phyloP scores from a whole-genome alignment of 2,888 invertebrate species.

The Melanargia galathea region DNA sequence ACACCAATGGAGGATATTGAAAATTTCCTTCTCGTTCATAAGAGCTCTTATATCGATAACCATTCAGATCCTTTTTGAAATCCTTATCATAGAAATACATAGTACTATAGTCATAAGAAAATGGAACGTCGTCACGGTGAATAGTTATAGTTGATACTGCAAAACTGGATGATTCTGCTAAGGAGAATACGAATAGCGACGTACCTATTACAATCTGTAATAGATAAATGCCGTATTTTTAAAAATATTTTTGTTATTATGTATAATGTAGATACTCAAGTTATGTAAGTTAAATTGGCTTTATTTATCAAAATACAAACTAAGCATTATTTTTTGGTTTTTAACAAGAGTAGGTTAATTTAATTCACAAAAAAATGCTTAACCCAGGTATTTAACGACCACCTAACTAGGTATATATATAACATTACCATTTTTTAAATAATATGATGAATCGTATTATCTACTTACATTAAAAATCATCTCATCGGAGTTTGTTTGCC shows the following conservation, averaged over 20 bases:
- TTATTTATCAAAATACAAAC: too few relatives aligned
- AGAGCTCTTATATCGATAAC: conserved; percentile 2
- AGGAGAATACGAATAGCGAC: conserved; percentile 17
- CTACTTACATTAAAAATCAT: conserved; percentile 35
- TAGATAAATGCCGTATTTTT: not conserved
- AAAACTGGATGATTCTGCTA: conserved; percentile 33
- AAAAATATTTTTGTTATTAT: too few relatives aligned
- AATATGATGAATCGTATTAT: not conserved
- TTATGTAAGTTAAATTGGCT: too few relatives aligned
- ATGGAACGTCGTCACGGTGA: conserved; percentile 47
- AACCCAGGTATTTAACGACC: too few relatives aligned
- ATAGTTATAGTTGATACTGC: conserved; percentile 49
- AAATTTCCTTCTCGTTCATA: conserved; percentile 18
- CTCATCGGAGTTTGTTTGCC: conserved; percentile 11
- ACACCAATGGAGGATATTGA: conserved; percentile 36
- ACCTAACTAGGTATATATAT: too few relatives aligned
- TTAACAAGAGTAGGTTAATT: too few relatives aligned
- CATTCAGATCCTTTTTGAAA: not conserved
- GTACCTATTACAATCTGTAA: conserved; percentile 30
- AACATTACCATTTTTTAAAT: not conserved
- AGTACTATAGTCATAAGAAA: conserved; percentile 47
- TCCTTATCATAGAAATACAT: conserved; percentile 41
- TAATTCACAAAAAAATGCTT: too few relatives aligned
- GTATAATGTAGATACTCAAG: too few relatives aligned
- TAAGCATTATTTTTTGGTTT: too few relatives aligned